phyloP scores from a whole-genome alignment of 1,140 invertebrate species.

The Zeugodacus cucurbitae region DNA sequence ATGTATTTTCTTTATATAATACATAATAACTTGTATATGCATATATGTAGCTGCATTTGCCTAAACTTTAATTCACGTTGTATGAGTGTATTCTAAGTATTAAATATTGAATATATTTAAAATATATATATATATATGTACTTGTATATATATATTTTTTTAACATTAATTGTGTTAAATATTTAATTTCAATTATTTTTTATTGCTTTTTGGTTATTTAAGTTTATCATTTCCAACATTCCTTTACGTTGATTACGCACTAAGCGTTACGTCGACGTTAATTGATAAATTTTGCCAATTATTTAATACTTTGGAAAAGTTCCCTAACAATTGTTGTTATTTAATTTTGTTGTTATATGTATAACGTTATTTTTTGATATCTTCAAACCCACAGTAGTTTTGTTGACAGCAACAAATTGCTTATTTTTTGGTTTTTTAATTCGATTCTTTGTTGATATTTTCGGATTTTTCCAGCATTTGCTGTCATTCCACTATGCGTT shows the following conservation, averaged over 20 bases:
- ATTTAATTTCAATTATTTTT: background rate
- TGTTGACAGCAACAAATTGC: background rate
- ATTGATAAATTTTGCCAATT: background rate
- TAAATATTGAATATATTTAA: background rate
- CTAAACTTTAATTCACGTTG: background rate
- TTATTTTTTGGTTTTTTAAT: background rate
- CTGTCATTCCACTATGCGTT: background rate
- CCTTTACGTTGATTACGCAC: background rate
- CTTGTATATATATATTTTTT: background rate
- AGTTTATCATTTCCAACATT: background rate
- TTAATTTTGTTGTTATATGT: background rate
- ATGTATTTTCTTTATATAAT: background rate
- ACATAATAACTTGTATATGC: background rate
- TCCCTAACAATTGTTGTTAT: conserved; percentile 39
- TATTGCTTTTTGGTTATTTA: background rate
- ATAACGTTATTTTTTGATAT: background rate
- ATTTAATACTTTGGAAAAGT: background rate
- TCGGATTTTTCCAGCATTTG: background rate
- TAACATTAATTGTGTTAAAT: background rate
- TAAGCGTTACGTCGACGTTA: background rate
- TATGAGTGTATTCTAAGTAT: background rate
- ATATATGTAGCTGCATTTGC: background rate
- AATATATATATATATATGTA: background rate
- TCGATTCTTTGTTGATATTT: background rate
- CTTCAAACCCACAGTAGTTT: background rate